These are phyloP conservation scores for Rhabdomys pumilio DNA, from an alignment of 2,797 vertebrate genomes.

Conservation along the genomic window DNA sequence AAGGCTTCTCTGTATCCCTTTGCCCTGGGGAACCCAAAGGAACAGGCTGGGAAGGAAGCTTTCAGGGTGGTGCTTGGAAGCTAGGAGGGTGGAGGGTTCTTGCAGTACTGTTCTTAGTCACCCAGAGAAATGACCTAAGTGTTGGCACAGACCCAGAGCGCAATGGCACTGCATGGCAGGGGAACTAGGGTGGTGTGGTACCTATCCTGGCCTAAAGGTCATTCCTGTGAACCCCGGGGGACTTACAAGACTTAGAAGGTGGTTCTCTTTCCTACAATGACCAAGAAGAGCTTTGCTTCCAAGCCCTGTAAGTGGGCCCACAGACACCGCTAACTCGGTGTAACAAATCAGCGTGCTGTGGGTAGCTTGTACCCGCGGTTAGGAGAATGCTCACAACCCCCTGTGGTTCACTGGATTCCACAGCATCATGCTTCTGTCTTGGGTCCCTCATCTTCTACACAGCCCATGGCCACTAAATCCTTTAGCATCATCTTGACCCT, in stretches of 20 bases:
- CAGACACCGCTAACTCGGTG: not conserved
- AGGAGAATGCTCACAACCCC: not conserved
- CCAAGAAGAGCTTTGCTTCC: not conserved
- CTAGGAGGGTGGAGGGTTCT: not conserved
- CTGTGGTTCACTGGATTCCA: not conserved
- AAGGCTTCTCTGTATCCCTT: not conserved
- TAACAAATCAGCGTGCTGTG: not conserved
- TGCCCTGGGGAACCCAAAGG: not conserved
- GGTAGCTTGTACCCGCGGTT: not conserved
- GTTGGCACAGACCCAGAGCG: not conserved
- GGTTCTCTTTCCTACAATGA: not conserved
- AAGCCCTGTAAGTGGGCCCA: not conserved
- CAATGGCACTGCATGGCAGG: not conserved
- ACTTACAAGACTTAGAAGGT: not conserved
- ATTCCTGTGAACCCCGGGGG: not conserved
- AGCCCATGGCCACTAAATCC: rapidly evolving
- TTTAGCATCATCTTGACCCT: not conserved
- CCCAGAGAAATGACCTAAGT: not conserved
- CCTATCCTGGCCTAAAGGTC: not conserved
- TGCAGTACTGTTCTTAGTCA: not conserved
- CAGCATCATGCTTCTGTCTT: not conserved
- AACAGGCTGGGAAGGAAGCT: not conserved
- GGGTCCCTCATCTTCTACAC: not conserved
- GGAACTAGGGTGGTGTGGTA: not conserved
- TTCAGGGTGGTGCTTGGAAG: not conserved